Percentiles rank a stretch among this genome's conserved stretches.
phyloP scores from a whole-genome alignment of 2,113 vertebrate genomes.

The Rattus rattus region DNA sequence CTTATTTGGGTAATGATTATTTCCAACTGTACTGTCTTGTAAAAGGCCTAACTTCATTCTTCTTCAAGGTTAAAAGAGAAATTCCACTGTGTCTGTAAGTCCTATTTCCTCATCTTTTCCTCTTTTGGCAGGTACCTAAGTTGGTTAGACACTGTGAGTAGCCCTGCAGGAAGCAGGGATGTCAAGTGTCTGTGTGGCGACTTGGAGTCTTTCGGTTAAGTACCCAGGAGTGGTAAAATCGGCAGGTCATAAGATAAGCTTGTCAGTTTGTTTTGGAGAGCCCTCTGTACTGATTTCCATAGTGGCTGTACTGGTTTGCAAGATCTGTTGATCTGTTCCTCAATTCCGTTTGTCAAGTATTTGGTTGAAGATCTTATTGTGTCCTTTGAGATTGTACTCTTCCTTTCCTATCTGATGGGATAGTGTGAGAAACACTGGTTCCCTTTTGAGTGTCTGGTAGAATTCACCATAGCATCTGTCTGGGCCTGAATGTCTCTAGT shows the following conservation, averaged over 20 bases:
- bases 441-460: background rate
- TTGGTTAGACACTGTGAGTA: background rate
- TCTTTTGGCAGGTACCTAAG: background rate
- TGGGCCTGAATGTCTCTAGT: background rate
- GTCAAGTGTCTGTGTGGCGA: background rate
- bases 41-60: background rate
- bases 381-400: background rate
- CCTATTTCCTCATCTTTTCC: background rate
- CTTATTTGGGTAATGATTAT: background rate
- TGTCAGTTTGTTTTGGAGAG: background rate
- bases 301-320: background rate
- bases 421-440: background rate
- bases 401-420: background rate
- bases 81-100: background rate
- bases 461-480: background rate
- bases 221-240: no score
- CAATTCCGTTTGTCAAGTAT: background rate
- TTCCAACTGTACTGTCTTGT: background rate
- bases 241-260: background rate
- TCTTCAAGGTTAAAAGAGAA: background rate
- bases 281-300: background rate
- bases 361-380: background rate
- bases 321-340: background rate
- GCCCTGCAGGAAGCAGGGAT: background rate
- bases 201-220: background rate